Evolutionary conservation across 2,113 vertebrate species (phyloP), one percentile per base, ranked within the genome.

Genomic region (Coptodon bakossiorum): DNA sequence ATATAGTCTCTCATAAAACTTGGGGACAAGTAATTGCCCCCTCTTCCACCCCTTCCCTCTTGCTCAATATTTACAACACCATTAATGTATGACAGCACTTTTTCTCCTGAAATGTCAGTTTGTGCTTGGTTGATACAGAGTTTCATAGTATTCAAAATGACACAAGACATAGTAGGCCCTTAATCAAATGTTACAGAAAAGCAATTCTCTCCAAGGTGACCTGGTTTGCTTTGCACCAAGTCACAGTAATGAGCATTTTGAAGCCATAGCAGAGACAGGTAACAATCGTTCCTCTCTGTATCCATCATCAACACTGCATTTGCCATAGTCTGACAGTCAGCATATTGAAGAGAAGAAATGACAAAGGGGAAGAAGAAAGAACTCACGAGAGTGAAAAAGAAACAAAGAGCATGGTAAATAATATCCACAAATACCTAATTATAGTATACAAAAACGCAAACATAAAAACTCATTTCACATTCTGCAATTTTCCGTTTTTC

Each of bases 181-280:
- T 95, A 95, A 96, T 96, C 92, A 96, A 94, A 95, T 85, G 92
- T 43, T 92, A 94, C 94, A 95, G 94, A 92, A 94, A 95, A 95
- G 95, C 94, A 95, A 95, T 95, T 93, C 92, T 91, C 88, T 52
- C 80, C 95, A 96, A 94, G 94, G 95, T 96, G 95, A 96, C 94
- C 94, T 59, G 38, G 16, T 40, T 59, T 88, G 94, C 94, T 88
- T 92, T 81, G 91, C 93, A 87, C 89, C 89, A 57, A 88, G 83
- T 91, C 91, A 89, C 68, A 56, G 80, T 95, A 95, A 95, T 95
- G 91, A 95, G 89, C 91, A 82, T 87, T 93, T 93, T 89, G 92
- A 90, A 87, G 88, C 84, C 86, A 79, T 48, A 82, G 68, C 66
- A 48, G 85, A 86, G 91, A 90, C 92, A 91, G 90, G 91, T 93